Conservation (phyloP, 1,140 invertebrate genomes). For the Macrobrachium nipponense region DNA sequence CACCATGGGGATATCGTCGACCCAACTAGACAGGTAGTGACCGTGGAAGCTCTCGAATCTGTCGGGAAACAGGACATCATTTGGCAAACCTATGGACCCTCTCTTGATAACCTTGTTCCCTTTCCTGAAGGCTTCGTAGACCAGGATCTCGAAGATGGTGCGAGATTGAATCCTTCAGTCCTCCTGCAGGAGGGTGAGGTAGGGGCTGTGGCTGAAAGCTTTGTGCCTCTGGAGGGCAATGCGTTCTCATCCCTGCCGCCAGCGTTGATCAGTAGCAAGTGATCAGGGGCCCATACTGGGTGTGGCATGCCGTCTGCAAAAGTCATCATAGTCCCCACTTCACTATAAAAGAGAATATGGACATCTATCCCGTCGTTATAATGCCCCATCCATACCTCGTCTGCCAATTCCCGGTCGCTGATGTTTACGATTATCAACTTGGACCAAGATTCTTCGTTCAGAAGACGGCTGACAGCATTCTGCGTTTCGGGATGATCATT, state of each 20-base stretch:
- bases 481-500: too few relatives aligned
- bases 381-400: too few relatives aligned
- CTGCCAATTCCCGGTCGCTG: too few relatives aligned
- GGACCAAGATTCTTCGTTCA: too few relatives aligned
- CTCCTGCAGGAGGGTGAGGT: constrained; percentile 14
- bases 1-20: constrained; percentile 13
- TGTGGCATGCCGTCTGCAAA: too few relatives aligned
- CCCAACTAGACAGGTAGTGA: constrained; percentile 22
- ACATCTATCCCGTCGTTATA: too few relatives aligned
- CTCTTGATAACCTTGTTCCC: neutral
- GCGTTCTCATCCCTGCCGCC: neutral
- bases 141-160: neutral
- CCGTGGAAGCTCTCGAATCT: constrained; percentile 1
- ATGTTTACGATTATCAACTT: too few relatives aligned
- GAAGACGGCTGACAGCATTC: too few relatives aligned
- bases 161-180: neutral
- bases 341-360: too few relatives aligned
- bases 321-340: too few relatives aligned
- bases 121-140: neutral
- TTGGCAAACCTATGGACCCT: neutral
- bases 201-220: neutral
- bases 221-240: neutral
- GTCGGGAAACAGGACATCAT: neutral
- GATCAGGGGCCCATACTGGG: too few relatives aligned
- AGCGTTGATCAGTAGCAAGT: too few relatives aligned